Evolutionary conservation across 1,140 invertebrate species (phyloP), one percentile per base, ranked within the genome.

Genomic region (Drosophila grimshawi): DNA sequence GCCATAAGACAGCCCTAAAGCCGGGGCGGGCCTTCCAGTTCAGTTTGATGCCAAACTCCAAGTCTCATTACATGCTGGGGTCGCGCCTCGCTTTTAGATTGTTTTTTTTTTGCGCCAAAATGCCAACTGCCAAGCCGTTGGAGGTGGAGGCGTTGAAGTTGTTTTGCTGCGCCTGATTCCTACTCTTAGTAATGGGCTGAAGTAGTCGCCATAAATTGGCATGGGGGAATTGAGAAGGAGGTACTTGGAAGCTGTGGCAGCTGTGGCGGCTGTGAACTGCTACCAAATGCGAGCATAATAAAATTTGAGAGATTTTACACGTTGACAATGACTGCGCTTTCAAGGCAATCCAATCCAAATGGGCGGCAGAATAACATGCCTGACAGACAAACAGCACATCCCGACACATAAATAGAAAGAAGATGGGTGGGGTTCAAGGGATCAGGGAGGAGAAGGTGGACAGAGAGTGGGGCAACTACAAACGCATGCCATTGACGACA

Each of bases 241-340:
- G 29, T 51, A 52, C 59, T 43, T 51, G 59, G 29, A 43, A 46
- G 51, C 49, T 53, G 37, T 63, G 46, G 35, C 46, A 63, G 60
- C 48, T 63, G 61, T 32, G 61, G 10, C 29, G 11, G 30, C 49
- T 69, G 70, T 59, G 53, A 60, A 75, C 60, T 57, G 60, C 67
- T 78, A 61, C 56, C 69, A 66, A 88, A 48, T 80, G 83, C 71
- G 69, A 89, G 85, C 69, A 80, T 76, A 88, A 88, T 88, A 89
- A 89, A 89, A 89, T 88, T 83, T 80, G 64, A 65, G 67, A 86
- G 83, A 86, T 74, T 86, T 77, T 71, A 72, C 66, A 70, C 72
- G 68, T 80, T 88, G 82, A 82, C 82, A 88, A 76, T 72, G 76
- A 43, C 53, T 57, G 35, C 35, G 64, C n/a, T 48, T 52, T 56